Evolutionary conservation across 2,888 invertebrate species (phyloP), one percentile per base, ranked within the genome.

Genomic region (Eulithis testata): DNA sequence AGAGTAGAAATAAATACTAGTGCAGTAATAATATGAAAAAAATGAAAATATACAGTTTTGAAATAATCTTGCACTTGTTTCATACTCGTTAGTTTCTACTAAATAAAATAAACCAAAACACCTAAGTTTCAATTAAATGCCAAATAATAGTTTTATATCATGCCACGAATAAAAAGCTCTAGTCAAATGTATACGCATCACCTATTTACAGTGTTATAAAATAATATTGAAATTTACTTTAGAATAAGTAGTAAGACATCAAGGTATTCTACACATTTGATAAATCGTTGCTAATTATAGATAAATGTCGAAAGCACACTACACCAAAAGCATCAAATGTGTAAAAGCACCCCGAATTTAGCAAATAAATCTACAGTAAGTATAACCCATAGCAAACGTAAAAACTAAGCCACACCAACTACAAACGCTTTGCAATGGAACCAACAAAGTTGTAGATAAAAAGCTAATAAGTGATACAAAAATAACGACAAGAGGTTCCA

Each of bases 321-420:
- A 80, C 74, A 77, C 79, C 73, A 70, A 81, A 83, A 85, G 82
- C 83, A 84, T 79, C 81, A 86, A 71, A 69, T 74, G 70, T 71
- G 71, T 71, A 71, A 65, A 66, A 63, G 67, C 62, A 63, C 71
- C 63, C 70, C 73, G 71, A 74, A 53, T 9, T 9, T 75, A 71
- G 68, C 70, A 64, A 72, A 66, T 66, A 69, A 67, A 54, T 59
- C 65, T 67, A 65, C 54, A 51, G 21, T 62, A 58, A 40, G 64
- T 80, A 21, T 21, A 21, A 57, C 44, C 73, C 76, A 78, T 75
- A 70, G 79, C 81, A 77, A 85, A 85, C 83, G 75, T 75, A 87
- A 82, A 79, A 65, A 77, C 73, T 81, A 89, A 89, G 90, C 90
- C 83, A 89, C 89, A 90, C 85, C 87, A 87, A 83, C 77, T 74